Conservation (phyloP, 2,888 invertebrate genomes). For the Apamea sordens region DNA sequence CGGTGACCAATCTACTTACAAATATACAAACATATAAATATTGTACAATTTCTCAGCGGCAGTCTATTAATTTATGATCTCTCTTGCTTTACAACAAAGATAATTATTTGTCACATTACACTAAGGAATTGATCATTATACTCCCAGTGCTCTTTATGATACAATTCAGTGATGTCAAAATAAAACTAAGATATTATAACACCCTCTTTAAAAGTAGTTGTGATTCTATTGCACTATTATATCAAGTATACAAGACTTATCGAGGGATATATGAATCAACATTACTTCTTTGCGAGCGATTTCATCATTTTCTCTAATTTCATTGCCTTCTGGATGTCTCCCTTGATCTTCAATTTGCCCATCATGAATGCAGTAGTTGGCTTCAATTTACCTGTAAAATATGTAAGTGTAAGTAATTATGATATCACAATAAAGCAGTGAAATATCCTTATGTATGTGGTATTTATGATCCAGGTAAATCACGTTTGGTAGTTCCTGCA, state of each 20-base stretch:
- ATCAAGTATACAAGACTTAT: conserved; percentile 22
- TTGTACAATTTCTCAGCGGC: conserved; percentile 32
- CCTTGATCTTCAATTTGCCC: conserved; percentile 98
- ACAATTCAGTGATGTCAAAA: conserved; percentile 26
- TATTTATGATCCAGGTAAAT: neutral
- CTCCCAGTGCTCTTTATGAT: conserved; percentile 35
- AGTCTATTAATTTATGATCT: conserved; percentile 10
- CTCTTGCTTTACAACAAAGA: conserved; percentile 26
- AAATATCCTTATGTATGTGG: neutral
- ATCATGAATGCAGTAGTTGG: conserved; percentile 98
- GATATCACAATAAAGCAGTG: neutral
- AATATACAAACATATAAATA: conserved; percentile 56
- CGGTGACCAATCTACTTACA: conserved; percentile 43
- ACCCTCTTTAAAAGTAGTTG: conserved; percentile 24
- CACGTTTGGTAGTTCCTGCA: neutral
- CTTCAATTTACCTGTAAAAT: conserved; percentile 93
- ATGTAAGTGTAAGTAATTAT: neutral
- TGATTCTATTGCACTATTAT: conserved; percentile 50
- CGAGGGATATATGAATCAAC: neutral
- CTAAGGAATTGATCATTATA: conserved; percentile 27
- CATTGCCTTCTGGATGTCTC: conserved; percentile 98
- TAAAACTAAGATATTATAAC: conserved; percentile 30
- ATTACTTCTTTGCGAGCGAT: conserved; percentile 91
- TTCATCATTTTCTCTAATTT: conserved; percentile 97
- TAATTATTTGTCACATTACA: conserved; percentile 22